phyloP scores from a whole-genome alignment of 2,888 invertebrate species.

The Drosophila eohydei region DNA sequence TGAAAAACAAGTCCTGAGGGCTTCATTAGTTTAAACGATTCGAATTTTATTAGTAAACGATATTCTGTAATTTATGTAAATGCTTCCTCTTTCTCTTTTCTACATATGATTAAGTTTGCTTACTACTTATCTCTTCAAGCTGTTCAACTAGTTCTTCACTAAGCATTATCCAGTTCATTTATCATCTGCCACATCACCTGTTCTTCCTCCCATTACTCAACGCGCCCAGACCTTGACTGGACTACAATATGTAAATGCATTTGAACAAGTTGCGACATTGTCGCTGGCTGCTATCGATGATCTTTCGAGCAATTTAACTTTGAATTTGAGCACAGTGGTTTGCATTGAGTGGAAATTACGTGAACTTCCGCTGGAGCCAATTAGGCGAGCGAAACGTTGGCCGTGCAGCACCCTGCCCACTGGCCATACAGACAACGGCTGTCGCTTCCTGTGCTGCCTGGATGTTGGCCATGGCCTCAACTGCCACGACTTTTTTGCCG shows the following conservation, averaged over 20 bases:
- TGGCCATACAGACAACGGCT: not conserved
- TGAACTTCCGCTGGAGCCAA: conserved; percentile 73
- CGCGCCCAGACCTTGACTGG: conserved; percentile 32
- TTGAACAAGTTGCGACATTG: conserved; percentile 8
- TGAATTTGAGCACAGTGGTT: conserved; percentile 32
- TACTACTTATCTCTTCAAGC: not conserved
- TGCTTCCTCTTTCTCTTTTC: too few relatives aligned
- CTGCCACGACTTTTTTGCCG: conserved; percentile 7
- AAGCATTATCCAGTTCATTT: not conserved
- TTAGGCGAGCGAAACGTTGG: conserved; percentile 59
- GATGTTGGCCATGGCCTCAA: conserved; percentile 25
- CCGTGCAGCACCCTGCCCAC: conserved; percentile 12
- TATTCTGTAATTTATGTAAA: too few relatives aligned
- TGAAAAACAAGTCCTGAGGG: too few relatives aligned
- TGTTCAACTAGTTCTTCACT: not conserved
- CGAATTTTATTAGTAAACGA: too few relatives aligned
- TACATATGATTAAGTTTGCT: too few relatives aligned
- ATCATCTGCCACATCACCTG: conserved; percentile 11
- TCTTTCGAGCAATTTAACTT: conserved; percentile 71
- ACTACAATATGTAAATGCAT: conserved; percentile 21
- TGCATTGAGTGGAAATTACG: conserved; percentile 60
- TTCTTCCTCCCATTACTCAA: not conserved
- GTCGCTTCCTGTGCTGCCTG: conserved; percentile 50
- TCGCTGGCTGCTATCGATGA: conserved; percentile 52
- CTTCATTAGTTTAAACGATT: too few relatives aligned